Percentiles rank a stretch among this genome's conserved stretches.
Evolutionary conservation across 2,797 vertebrate species (phyloP).

Genomic region (Thalassophryne amazonica): DNA sequence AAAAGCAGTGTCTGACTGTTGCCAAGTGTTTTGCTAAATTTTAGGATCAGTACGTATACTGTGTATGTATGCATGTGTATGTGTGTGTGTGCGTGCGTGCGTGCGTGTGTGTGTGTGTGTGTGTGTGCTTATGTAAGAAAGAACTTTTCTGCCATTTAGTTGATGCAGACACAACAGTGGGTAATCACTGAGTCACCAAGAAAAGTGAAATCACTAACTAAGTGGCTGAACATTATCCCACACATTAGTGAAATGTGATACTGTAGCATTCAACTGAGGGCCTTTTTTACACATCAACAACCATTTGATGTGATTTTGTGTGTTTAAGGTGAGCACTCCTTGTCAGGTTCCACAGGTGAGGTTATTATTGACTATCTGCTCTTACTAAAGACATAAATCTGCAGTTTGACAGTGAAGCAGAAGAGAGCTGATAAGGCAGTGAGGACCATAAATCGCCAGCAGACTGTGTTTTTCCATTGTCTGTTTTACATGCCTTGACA

Average conservation of each 20-base stretch:
- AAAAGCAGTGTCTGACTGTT: background rate
- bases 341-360: slow-evolving; percentile 19
- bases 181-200: slow-evolving; percentile 44
- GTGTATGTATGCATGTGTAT: too few species aligned
- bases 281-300: slow-evolving; percentile 2
- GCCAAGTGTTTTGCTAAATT: slow-evolving; percentile 42
- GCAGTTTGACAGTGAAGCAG: slow-evolving; percentile 20
- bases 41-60: slow-evolving; percentile 39
- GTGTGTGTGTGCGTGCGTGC: too few species aligned
- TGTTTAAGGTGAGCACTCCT: slow-evolving; percentile 28
- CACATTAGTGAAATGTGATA: slow-evolving; percentile 1
- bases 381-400: slow-evolving; percentile 37
- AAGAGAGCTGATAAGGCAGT: slow-evolving; percentile 42
- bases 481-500: slow-evolving; percentile 45
- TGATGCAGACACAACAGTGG: slow-evolving; percentile 49
- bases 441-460: slow-evolving; percentile 33
- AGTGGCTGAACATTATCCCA: background rate
- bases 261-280: background rate
- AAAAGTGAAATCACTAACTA: background rate
- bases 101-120: too few species aligned
- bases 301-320: background rate
- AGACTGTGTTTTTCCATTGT: slow-evolving; percentile 2
- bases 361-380: slow-evolving; percentile 41
- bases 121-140: too few species aligned
- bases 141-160: slow-evolving; percentile 33